Evolutionary conservation across 2,888 invertebrate genomes (phyloP).

Genomic region (Lepidochitona cinerea): DNA sequence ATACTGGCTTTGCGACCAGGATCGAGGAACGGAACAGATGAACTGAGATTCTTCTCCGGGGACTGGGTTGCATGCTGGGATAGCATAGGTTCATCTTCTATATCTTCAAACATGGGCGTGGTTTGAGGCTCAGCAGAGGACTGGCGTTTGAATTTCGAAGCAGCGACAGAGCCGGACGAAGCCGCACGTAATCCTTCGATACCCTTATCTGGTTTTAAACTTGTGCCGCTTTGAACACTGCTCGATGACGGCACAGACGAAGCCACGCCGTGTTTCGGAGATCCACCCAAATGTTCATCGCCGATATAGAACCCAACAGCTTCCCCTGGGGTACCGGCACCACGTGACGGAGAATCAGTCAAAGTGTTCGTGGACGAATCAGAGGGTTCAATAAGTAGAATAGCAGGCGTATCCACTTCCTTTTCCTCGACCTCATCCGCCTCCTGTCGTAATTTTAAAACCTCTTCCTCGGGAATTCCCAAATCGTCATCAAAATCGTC

Average conservation of each 20-base stretch:
- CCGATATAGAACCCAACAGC: slow-evolving; percentile 23
- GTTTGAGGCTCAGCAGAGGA: slow-evolving; percentile 22
- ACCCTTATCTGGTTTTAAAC: background rate
- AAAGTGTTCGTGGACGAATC: no score
- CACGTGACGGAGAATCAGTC: no score
- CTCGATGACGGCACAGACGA: slow-evolving; percentile 6
- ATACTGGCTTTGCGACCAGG: background rate
- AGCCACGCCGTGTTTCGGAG: background rate
- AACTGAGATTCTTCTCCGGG: background rate
- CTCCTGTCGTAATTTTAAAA: background rate
- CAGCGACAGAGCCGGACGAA: slow-evolving; percentile 16
- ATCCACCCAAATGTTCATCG: slow-evolving; percentile 20
- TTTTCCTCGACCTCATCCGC: background rate
- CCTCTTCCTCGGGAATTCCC: background rate
- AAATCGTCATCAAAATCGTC: slow-evolving; percentile 7
- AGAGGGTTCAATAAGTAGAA: no score
- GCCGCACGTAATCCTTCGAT: background rate
- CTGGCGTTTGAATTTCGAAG: slow-evolving; percentile 22
- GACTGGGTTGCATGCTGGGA: background rate
- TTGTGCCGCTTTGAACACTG: background rate
- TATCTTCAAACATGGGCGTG: slow-evolving; percentile 21
- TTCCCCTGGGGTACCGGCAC: background rate
- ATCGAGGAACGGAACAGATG: background rate
- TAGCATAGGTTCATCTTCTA: slow-evolving; percentile 26
- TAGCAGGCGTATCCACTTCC: no score